Base-by-base conservation (phyloP, 2,888 invertebrate species). In the Auanema sp. region DNA sequence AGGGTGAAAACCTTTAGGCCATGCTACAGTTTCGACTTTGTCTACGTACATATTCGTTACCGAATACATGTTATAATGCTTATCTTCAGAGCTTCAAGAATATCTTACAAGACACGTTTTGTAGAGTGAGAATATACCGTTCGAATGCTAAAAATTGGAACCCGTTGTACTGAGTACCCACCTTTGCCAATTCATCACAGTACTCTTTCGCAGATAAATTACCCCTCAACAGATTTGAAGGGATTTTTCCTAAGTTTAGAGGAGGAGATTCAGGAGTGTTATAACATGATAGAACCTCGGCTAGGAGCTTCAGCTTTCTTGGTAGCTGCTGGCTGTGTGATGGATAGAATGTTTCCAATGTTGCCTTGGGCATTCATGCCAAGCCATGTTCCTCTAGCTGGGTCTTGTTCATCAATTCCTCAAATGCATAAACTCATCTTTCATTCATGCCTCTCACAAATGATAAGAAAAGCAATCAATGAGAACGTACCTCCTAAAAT, bases 331-430 rank as follows among this genome's bases (percentile, higher is more conserved):
- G 71, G 73, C 61, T 76, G 76, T 6, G 79, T 79, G 24, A 79
- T 78, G 42, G 79, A 75, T 3, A 79, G 65, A 2, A 79, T 49
- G 62, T 71, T 73, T 25, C 79, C 79, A 16, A 77, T 52, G 44
- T 65, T 56, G 6, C 77, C 77, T 3, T 55, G 10, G 21, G 52
- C 42, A 49, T 67, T 64, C 49, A 80, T 68, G 3, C 77, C 81
- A 12, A 81, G 59, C 81, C 81, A 81, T 8, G 81, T 81, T 40
- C 81, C 81, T 23, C 71, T 66, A 1, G 72, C 76, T 3, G 64
- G 66, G 40, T 75, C 81, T 51, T 68, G 58, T 55, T 71, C 65
- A 62, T 81, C 81, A n/a, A 74, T 62, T 33, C 79, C 78, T 78
- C 41, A 21, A 64, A 23, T 10, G 25, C 24, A 23, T 52, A 16